Percentiles rank a stretch among this genome's conserved stretches.
Conservation (phyloP, 1,140 invertebrate species). For the Holotrichia oblita region DNA sequence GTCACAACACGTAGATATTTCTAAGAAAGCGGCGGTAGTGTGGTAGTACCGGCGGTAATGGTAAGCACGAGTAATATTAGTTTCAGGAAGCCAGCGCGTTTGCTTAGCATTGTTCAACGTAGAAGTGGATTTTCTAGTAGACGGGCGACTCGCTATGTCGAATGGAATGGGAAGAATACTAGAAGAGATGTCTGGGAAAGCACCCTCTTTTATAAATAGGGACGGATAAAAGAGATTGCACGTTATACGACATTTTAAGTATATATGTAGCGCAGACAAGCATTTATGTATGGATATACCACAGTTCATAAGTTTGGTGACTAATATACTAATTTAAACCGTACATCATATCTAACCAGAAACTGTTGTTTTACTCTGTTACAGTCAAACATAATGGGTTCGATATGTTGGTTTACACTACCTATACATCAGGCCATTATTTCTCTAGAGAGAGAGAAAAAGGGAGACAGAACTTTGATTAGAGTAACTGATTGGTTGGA, state of each 20-base stretch:
- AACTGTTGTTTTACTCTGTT: too few relatives aligned
- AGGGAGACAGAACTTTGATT: too few relatives aligned
- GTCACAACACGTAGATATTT: background rate
- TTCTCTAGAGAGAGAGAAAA: too few relatives aligned
- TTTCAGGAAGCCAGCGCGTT: background rate
- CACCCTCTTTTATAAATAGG: conserved; percentile 15
- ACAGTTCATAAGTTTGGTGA: background rate
- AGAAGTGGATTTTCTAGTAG: background rate
- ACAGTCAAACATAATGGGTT: too few relatives aligned
- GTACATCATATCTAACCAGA: too few relatives aligned
- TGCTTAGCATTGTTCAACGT: conserved; percentile 6
- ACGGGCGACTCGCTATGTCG: background rate
- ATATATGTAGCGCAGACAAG: background rate
- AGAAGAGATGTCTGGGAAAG: background rate
- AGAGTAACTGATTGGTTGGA: too few relatives aligned
- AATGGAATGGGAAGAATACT: background rate
- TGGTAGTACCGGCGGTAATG: background rate
- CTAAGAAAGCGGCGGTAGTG: background rate
- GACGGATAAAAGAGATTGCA: background rate
- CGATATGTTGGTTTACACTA: too few relatives aligned
- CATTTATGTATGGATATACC: background rate
- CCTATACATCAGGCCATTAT: too few relatives aligned
- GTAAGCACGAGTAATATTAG: background rate
- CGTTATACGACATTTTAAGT: background rate
- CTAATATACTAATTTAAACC: too few relatives aligned